Evolutionary conservation across 2,113 vertebrate species (phyloP).

Genomic region (Capreolus pygargus): DNA sequence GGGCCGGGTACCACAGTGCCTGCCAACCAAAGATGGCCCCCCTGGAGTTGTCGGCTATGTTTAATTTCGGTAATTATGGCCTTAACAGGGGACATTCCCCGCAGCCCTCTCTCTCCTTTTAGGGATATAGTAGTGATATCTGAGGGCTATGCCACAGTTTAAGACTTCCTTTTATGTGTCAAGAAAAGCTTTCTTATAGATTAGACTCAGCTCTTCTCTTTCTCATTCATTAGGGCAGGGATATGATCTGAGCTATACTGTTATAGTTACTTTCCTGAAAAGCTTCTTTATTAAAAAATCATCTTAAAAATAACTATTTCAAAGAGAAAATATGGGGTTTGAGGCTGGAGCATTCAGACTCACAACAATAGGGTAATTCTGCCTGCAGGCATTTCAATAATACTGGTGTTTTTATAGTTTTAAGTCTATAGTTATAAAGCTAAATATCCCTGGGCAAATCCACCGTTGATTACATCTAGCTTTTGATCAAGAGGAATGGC

Average conservation of each 20-base stretch:
- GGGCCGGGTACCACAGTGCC: neutral
- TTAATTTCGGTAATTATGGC: neutral
- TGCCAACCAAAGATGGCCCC: neutral
- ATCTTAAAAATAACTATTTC: constrained; percentile 60
- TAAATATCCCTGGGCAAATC: constrained; percentile 53
- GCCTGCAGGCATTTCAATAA: constrained; percentile 56
- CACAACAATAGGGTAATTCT: constrained; percentile 45
- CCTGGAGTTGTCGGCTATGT: neutral
- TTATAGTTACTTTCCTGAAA: constrained; percentile 19
- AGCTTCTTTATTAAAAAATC: constrained; percentile 15
- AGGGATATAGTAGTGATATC: neutral
- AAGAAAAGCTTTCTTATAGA: neutral
- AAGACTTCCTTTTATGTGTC: neutral
- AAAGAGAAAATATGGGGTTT: constrained; percentile 43
- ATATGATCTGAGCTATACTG: neutral
- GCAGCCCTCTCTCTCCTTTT: neutral
- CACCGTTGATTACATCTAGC: constrained; percentile 51
- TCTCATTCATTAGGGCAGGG: neutral
- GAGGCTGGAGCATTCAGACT: neutral
- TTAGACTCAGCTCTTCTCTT: neutral
- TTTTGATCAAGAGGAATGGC: constrained; percentile 64
- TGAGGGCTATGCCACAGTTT: neutral
- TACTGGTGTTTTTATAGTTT: constrained; percentile 57
- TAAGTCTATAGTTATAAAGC: constrained; percentile 48
- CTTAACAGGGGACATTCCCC: neutral